Evolutionary conservation across 2,797 vertebrate genomes (phyloP).

Genomic region (Pseudomugil gertrudae): DNA sequence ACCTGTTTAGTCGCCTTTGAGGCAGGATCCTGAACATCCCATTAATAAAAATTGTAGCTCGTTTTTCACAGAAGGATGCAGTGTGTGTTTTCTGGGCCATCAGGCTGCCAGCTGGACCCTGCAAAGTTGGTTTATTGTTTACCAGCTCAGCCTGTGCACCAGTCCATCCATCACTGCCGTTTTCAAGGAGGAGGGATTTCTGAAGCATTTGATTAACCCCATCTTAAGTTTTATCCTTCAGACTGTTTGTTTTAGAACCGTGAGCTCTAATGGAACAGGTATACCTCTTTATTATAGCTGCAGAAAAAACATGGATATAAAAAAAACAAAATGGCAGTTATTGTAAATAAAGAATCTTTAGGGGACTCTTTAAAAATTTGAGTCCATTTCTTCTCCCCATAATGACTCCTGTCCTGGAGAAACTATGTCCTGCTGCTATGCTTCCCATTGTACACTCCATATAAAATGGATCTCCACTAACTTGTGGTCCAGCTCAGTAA

Average conservation of each 20-base stretch:
- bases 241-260: neutral
- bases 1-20: slow-evolving; percentile 13
- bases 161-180: slow-evolving; percentile 51
- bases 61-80: neutral
- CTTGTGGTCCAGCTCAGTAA: no score
- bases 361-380: no score
- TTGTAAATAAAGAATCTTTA: slow-evolving; percentile 1
- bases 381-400: no score
- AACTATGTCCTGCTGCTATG: no score
- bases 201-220: slow-evolving; percentile 7
- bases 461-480: no score
- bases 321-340: neutral
- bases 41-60: neutral
- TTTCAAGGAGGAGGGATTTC: slow-evolving; percentile 32
- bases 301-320: neutral
- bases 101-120: slow-evolving; percentile 18
- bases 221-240: neutral
- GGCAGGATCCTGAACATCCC: neutral
- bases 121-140: slow-evolving; percentile 33
- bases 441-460: no score
- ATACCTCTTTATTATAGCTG: neutral
- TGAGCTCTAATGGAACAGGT: neutral
- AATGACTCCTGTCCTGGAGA: no score
- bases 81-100: neutral
- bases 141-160: slow-evolving; percentile 73